Evolutionary conservation across 2,888 invertebrate genomes (phyloP), one percentile per base, ranked within the genome.

Genomic region (Rhopalosiphum nymphaeae): DNA sequence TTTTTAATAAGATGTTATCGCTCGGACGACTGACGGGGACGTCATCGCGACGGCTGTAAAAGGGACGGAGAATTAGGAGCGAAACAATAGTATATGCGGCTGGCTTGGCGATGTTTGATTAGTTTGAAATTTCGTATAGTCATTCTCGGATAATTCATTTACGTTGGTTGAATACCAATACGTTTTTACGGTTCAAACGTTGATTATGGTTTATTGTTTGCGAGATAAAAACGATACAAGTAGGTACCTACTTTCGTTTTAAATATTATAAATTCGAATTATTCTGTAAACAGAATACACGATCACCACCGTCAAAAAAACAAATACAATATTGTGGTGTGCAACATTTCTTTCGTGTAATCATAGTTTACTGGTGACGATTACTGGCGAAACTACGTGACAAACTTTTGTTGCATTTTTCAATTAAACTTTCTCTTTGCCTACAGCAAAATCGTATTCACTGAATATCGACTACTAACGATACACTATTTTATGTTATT

Each of bases 141-240:
- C 91, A 86, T 87, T 36, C 46, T 44, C 11, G 25, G 91, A n/a
- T 56, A 44, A 91, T 91, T 85, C 56, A 91, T 91, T 46, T 61
- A 25, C 61, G 26, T 78, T 36, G 78, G 78, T 78, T 21, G 78
- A 78, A 78, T 78, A 78, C 36, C 78, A 78, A 78, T 78, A 36
- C 36, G 21, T 78, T 78, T 78, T 36, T 78, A 78, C 78, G 78
- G 78, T 78, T 36, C 78, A 78, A 42, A 78, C 36, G 78, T 36
- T 78, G 78, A 78, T 78, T 78, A 78, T 78, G 36, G 78, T 78
- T 78, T 78, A 78, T 78, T 78, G 78, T 78, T 36, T 78, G 78
- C 36, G 78, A 78, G 78, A 78, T 78, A 36, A 78, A 36, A 78
- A 78, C 78, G 78, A 36, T 88, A 53, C 53, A 53, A n/a, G 36